Base-by-base conservation (phyloP, 2,888 invertebrate species). In the Hololepta plana region DNA sequence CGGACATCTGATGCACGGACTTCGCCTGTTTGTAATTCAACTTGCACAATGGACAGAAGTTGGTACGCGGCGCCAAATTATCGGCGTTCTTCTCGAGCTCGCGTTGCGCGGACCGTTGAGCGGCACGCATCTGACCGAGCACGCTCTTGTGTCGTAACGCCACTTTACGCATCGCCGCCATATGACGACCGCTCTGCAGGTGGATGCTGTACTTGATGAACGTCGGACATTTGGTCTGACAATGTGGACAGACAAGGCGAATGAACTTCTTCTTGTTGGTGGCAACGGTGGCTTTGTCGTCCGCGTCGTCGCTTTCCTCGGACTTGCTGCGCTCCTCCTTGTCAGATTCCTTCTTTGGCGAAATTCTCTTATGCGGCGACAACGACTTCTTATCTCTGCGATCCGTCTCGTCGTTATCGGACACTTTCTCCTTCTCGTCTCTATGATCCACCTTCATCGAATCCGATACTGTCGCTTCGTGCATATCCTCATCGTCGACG, bases 81-180 rank as follows among this genome's bases (percentile, higher is more conserved):
- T 72, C 35, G 9, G 64, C 66, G 30, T 67, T 65, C 38, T 72
- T 72, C 51, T 85, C 84, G 30, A 82, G 61, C 39, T 75, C 72
- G 26, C 76, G 69, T 53, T 84, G 84, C 4, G 77, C 73, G 28
- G 72, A 72, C 30, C 85, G 68, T 50, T 85, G 84, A 1, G 74
- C 67, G 32, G 73, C 65, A 29, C 85, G 69, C 75, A 85, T 76
- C 39, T 74, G 71, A 33, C 73, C 62, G 39, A 81, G 51, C 43
- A 74, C 72, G 26, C 71, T 65, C 47, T 77, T 74, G 49, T 79
- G 77, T 6, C 72, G 72, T 26, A 73, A 59, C 9, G 80, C 75
- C 38, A 81, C 69, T 22, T 64, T 67, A 28, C 72, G 62, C 74
- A 84, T 75, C 0, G 75, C 69, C 12, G 68, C 59, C 41, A 72